Base-by-base conservation (phyloP, 1,140 invertebrate species). In the Panulirus ornatus region DNA sequence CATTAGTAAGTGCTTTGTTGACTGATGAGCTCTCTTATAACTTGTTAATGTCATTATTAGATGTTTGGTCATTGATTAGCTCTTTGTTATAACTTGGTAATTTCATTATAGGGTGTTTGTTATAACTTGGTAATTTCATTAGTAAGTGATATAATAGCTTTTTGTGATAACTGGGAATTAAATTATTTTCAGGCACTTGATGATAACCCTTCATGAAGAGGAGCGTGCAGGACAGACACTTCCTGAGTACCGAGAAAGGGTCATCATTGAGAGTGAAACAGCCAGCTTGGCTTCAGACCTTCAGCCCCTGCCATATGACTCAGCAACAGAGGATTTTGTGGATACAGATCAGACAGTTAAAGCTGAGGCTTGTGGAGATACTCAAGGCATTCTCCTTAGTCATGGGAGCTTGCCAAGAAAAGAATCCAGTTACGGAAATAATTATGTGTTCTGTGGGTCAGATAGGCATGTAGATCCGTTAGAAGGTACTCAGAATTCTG, bases 171-270 rank as follows among this genome's bases (percentile, higher is more conserved):
- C n/a, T n/a, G n/a, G n/a, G n/a, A n/a, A n/a, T 51, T 3, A 75
- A 6, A n/a, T 70, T 51, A 51, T 22, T 54, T 83, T 6, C 51
- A 92, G 91, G 47, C 87, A 92, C 82, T 70, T 92, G 22, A 87
- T 92, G 89, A 88, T 88, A 22, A 92, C 90, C 38, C 79, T 92
- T 14, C 92, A 92, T 44, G 92, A 92, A 81, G 87, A 88, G 66
- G 91, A 91, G 51, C 81, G 87, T 54, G 58, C 86, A 11, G 83
- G 91, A 22, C 85, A 89, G 73, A 83, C 83, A 30, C 71, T 91
- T 6, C 86, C 83, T 0, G 91, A 91, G 42, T 89, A 91, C 36
- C 87, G 84, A n/a, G 91, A 89, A 47, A 51, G 91, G 30, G 75
- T 89, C 27, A 91, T 91, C 30, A 91, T 88, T 30, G 91, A 91